Evolutionary conservation across 2,797 vertebrate species (phyloP), one percentile per base, ranked within the genome.

Genomic region (Catostomus latipinnis): DNA sequence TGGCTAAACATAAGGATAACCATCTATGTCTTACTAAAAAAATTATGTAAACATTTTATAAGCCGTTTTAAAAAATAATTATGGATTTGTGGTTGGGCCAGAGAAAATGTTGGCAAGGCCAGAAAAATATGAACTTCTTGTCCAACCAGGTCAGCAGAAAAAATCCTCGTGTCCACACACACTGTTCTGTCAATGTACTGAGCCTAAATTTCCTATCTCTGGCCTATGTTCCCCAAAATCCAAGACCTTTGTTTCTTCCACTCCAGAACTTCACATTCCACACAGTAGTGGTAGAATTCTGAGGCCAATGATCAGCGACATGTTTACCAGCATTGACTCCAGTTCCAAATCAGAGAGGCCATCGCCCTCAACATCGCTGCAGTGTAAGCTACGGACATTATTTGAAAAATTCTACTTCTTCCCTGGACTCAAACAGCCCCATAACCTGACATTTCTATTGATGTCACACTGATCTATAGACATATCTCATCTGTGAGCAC

Each of bases 221-320:
- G 34, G 10, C 14, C 46, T 34, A 14, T 4, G 6, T 50, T 52
- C 18, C 49, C 11, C 57, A 34, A n/a, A 45, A 77, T 6, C 12
- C 34, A 71, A 63, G 69, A 43, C 8, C 10, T 62, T 34, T 53
- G 7, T 0, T 22, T 43, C 0, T 1, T 63, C 60, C 46, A 52
- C 50, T 46, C 49, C 34, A 1, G 70, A 71, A 14, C 43, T 8
- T 34, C 8, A 71, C 76, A 78, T 65, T 54, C 34, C 58, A 78
- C 68, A 65, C 8, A 18, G 49, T 45, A 43, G 66, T 6, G n/a
- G 11, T 49, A 69, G 46, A 69, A 77, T 69, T 65, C n/a, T 4
- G 6, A 50, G 62, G 43, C 10, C 43, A 6, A 65, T n/a, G 62
- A n/a, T 46, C 12, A n/a, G 75, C 10, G 48, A 22, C 48, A n/a